Evolutionary conservation across 2,797 vertebrate genomes (phyloP).

Genomic region (Fistularia tabacaria): DNA sequence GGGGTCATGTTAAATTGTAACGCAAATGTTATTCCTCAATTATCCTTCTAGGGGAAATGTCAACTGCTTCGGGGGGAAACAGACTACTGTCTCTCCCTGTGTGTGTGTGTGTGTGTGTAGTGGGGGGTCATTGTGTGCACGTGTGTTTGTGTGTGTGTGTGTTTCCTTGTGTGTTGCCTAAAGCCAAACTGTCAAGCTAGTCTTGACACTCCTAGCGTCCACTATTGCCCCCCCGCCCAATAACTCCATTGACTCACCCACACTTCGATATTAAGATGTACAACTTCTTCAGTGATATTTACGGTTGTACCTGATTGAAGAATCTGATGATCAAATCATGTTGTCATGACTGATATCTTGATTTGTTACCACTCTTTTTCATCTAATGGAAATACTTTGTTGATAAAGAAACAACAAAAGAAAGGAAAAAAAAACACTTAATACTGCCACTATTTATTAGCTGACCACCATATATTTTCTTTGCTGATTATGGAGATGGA

Average conservation of each 20-base stretch:
- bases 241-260: not conserved
- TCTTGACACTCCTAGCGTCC: slow-evolving; percentile 34
- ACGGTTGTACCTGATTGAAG: too few species aligned
- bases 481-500: slow-evolving; percentile 12
- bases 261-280: too few species aligned
- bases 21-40: slow-evolving; percentile 98
- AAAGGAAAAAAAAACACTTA: too few species aligned
- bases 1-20: slow-evolving; percentile 95
- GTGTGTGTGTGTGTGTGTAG: slow-evolving; percentile 42
- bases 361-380: too few species aligned
- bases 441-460: too few species aligned
- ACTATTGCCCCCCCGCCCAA: slow-evolving; percentile 6
- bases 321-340: too few species aligned
- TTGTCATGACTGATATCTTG: too few species aligned
- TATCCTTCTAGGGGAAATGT: slow-evolving; percentile 95
- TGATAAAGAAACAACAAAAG: too few species aligned
- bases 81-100: slow-evolving; percentile 40
- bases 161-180: slow-evolving; percentile 30
- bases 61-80: slow-evolving; percentile 85
- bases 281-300: too few species aligned
- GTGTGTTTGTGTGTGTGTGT: slow-evolving; percentile 27
- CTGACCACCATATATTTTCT: not conserved
- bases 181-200: slow-evolving; percentile 44
- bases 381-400: too few species aligned
- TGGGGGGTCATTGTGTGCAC: slow-evolving; percentile 4